phyloP scores from a whole-genome alignment of 2,888 invertebrate genomes.

The Perithous albicinctus region DNA sequence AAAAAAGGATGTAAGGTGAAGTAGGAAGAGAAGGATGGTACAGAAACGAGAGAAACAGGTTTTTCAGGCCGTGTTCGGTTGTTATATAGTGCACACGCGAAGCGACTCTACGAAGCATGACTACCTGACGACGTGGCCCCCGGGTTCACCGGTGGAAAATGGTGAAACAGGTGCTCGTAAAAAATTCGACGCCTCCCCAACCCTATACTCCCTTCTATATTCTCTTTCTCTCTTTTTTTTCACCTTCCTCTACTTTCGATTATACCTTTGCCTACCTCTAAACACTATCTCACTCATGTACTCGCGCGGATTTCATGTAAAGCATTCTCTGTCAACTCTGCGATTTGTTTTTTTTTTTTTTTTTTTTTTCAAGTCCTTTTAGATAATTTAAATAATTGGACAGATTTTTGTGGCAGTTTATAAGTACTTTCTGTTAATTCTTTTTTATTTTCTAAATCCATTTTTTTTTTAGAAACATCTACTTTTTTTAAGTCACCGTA shows the following conservation, averaged over 20 bases:
- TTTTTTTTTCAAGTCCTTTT: no score
- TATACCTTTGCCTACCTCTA: slow-evolving; percentile 31
- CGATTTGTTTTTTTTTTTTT: no score
- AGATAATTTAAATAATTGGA: no score
- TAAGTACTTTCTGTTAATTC: no score
- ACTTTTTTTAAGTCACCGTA: no score
- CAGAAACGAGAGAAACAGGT: slow-evolving; percentile 78
- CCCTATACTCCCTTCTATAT: slow-evolving; percentile 18
- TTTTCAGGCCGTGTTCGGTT: slow-evolving; percentile 75
- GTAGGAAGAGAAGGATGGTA: slow-evolving; percentile 57
- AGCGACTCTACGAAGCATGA: slow-evolving; percentile 76
- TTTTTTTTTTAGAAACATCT: no score
- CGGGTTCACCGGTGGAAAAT: slow-evolving; percentile 78
- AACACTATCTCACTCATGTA: slow-evolving; percentile 24
- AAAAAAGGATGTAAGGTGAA: slow-evolving; percentile 24
- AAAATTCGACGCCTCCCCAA: slow-evolving; percentile 67
- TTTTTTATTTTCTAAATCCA: no score
- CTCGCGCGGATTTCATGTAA: slow-evolving; percentile 19
- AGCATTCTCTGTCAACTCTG: no score
- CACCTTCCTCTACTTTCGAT: background rate
- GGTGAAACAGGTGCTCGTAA: slow-evolving; percentile 79
- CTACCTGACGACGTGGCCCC: slow-evolving; percentile 79
- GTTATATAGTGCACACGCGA: slow-evolving; percentile 68
- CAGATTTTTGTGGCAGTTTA: no score
- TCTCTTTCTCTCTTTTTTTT: background rate